Conservation (phyloP, 2,113 vertebrate species). For the Anoplopoma fimbria region DNA sequence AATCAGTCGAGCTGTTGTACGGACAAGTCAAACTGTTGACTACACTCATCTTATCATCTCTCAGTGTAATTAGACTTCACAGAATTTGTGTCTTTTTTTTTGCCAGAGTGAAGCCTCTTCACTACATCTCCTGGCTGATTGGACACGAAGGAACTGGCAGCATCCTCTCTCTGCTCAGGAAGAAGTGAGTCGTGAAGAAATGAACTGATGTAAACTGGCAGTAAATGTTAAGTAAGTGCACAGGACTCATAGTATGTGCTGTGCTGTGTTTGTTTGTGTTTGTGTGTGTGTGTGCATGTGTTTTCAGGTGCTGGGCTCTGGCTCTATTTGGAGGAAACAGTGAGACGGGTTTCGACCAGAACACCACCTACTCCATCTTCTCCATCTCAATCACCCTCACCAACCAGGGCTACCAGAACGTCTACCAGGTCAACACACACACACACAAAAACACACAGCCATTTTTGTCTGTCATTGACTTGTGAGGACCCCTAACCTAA, state of each 20-base stretch:
- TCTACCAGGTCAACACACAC: conserved; percentile 88
- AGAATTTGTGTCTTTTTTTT: background rate
- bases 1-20: background rate
- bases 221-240: background rate
- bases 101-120: conserved; percentile 94
- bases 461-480: background rate
- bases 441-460: background rate
- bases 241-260: background rate
- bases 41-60: background rate
- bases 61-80: background rate
- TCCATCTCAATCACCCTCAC: conserved; percentile 95
- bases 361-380: conserved; percentile 96
- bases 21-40: background rate
- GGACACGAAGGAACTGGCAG: conserved; percentile 97
- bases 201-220: accelerated
- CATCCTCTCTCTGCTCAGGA: conserved; percentile 93
- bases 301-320: conserved; percentile 92
- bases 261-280: background rate
- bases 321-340: conserved; percentile 95
- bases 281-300: conserved; percentile 20
- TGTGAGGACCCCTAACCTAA: background rate
- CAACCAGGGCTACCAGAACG: conserved; percentile 93
- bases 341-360: conserved; percentile 96
- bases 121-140: conserved; percentile 97
- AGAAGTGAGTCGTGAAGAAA: conserved; percentile 85